These are phyloP conservation scores for Cyrtorhinus lividipennis DNA, from an alignment of 1,140 invertebrate genomes.

Conservation along the genomic window DNA sequence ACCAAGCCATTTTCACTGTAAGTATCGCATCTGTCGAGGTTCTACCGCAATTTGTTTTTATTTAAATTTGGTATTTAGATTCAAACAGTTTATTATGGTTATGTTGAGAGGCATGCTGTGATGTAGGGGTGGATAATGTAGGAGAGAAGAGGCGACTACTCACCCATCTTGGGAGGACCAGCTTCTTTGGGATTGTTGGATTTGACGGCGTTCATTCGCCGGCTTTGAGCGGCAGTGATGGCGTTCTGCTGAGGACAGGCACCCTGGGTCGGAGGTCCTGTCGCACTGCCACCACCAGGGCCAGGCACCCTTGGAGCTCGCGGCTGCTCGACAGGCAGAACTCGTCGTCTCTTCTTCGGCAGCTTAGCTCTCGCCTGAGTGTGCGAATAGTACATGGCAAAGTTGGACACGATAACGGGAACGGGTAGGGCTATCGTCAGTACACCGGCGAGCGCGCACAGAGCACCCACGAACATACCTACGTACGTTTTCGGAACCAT, in stretches of 20 bases:
- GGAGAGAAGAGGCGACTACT: conserved; percentile 12
- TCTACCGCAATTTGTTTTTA: too few species aligned
- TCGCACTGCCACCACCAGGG: conserved; percentile 28
- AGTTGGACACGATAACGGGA: conserved; percentile 96
- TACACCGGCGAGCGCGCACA: conserved; percentile 91
- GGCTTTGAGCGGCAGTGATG: conserved; percentile 41
- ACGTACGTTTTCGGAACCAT: conserved; percentile 91
- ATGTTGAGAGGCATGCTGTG: not conserved
- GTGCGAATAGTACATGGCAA: conserved; percentile 97
- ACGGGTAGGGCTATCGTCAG: conserved; percentile 92
- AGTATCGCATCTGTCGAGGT: too few species aligned
- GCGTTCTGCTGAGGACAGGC: conserved; percentile 33
- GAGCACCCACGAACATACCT: conserved; percentile 91
- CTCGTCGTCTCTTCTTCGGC: conserved; percentile 87
- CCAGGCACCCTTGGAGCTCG: conserved; percentile 44
- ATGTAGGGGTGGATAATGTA: not conserved
- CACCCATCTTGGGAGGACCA: conserved; percentile 53
- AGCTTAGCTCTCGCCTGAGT: conserved; percentile 89
- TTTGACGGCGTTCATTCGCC: conserved; percentile 68
- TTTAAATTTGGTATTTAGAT: too few species aligned
- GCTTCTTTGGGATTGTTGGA: conserved; percentile 62
- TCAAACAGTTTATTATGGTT: too few species aligned
- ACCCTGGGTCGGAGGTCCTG: conserved; percentile 26
- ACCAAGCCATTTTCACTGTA: too few species aligned
- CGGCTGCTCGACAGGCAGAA: conserved; percentile 84